A percentile compares a stretch with the other conserved stretches of the same genome.
Evolutionary conservation across 2,888 invertebrate genomes (phyloP).

Genomic region (Mesorhabditis sp.): DNA sequence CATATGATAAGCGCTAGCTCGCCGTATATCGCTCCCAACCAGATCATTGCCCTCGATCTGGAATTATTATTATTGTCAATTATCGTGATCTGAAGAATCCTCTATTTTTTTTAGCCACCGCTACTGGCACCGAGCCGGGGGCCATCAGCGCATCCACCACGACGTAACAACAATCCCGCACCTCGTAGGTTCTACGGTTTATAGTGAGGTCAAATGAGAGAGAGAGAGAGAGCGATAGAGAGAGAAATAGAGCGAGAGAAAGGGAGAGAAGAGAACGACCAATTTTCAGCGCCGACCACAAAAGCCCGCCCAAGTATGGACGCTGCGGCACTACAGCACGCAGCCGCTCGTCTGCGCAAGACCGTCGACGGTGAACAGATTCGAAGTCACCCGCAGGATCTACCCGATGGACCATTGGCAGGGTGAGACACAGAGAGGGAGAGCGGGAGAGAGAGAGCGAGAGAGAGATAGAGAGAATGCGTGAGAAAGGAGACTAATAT

Average conservation of each 20-base stretch:
- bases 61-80: background rate
- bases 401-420: conserved; percentile 43
- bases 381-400: conserved; percentile 36
- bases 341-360: conserved; percentile 57
- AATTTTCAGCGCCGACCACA: conserved; percentile 34
- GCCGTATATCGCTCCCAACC: background rate
- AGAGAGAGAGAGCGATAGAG: too few species aligned
- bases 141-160: conserved; percentile 55
- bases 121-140: conserved; percentile 50
- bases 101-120: conserved; percentile 35
- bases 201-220: too few species aligned
- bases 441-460: background rate
- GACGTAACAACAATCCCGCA: conserved; percentile 46
- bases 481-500: too few species aligned
- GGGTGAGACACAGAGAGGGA: conserved; percentile 4
- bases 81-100: background rate
- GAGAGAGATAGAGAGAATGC: background rate
- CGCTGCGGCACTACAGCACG: conserved; percentile 56
- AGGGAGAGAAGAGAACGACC: too few species aligned
- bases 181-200: conserved; percentile 22
- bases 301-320: conserved; percentile 53
- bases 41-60: background rate
- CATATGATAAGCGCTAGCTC: background rate
- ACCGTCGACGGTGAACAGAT: conserved; percentile 55
- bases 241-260: too few species aligned